Conservation (phyloP, 2,113 vertebrate species). For the Antechinus flavipes region DNA sequence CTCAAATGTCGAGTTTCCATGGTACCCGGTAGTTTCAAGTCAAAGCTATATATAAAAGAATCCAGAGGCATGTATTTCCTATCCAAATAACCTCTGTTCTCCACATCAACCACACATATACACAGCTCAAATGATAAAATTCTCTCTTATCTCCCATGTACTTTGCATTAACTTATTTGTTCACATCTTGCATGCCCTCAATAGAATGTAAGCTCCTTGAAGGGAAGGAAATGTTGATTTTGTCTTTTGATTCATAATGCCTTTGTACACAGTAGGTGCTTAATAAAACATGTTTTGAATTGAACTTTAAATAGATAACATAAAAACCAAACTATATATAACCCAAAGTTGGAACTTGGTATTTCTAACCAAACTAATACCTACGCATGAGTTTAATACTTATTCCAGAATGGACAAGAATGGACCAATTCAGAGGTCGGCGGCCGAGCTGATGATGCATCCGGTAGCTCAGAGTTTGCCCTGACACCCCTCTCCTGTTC, state of each 20-base stretch:
- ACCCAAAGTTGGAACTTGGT: not conserved
- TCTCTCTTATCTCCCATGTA: not conserved
- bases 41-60: constrained; percentile 14
- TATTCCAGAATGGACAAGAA: not conserved
- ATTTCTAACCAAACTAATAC: not conserved
- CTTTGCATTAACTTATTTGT: not conserved
- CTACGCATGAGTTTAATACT: not conserved
- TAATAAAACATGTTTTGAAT: not conserved
- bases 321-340: not conserved
- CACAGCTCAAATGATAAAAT: not conserved
- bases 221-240: not conserved
- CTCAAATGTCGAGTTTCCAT: constrained; percentile 5
- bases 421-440: not conserved
- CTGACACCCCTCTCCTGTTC: not conserved
- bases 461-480: not conserved
- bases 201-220: not conserved
- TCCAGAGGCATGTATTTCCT: not conserved
- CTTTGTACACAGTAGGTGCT: not conserved
- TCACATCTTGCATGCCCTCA: not conserved
- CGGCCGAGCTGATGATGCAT: no score
- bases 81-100: constrained; percentile 38
- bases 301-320: not conserved
- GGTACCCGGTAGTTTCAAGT: not conserved
- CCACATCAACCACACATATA: not conserved
- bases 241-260: not conserved